Percentiles rank a stretch among this genome's conserved stretches.
Evolutionary conservation across 1,140 invertebrate species (phyloP).

Genomic region (Melipona quadrifasciata): DNA sequence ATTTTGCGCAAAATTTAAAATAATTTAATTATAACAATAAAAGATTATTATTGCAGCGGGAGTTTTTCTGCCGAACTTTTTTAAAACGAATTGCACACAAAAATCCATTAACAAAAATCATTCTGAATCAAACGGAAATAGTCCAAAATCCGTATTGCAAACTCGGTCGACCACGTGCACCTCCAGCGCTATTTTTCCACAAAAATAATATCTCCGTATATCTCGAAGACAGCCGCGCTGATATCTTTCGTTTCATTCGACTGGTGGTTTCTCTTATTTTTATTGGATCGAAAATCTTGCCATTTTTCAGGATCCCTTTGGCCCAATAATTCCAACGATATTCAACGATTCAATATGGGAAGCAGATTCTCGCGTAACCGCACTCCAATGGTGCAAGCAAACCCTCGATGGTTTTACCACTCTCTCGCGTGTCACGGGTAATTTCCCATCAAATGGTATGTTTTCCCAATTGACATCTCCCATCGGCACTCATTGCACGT

Average conservation of each 20-base stretch:
- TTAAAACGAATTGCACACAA: too few species aligned
- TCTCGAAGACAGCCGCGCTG: neutral
- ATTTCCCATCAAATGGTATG: constrained; percentile 22
- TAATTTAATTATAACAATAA: too few species aligned
- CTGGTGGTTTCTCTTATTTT: too few species aligned
- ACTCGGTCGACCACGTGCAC: too few species aligned
- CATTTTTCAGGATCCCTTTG: neutral
- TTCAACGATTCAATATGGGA: constrained; percentile 18
- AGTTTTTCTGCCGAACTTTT: too few species aligned
- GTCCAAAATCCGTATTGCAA: too few species aligned
- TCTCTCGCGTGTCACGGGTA: neutral
- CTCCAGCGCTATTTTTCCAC: neutral
- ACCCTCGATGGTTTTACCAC: constrained; percentile 12
- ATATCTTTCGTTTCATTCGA: neutral
- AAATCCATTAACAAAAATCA: too few species aligned
- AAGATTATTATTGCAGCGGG: too few species aligned
- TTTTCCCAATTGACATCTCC: constrained; percentile 28
- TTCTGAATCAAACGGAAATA: too few species aligned
- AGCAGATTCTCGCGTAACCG: neutral
- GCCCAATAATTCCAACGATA: neutral
- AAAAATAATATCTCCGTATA: neutral
- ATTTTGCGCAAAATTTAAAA: too few species aligned
- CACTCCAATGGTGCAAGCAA: constrained; percentile 12
- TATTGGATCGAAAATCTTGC: neutral
- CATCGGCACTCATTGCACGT: neutral